Evolutionary conservation across 2,113 vertebrate species (phyloP).

Genomic region (Grantiella picta): DNA sequence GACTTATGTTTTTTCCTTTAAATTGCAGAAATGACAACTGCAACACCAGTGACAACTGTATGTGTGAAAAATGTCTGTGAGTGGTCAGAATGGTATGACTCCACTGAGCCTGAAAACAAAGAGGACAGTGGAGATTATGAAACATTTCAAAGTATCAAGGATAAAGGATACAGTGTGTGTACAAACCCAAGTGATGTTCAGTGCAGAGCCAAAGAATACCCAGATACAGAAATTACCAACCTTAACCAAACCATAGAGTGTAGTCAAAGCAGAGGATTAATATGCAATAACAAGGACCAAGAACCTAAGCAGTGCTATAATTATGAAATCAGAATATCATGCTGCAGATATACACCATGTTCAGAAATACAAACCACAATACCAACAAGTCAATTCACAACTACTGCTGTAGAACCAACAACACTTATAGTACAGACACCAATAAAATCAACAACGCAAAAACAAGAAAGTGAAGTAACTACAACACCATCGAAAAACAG

Average conservation of each 20-base stretch:
- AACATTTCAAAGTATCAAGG: constrained; percentile 47
- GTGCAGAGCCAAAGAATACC: constrained; percentile 41
- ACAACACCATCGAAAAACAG: fast-evolving
- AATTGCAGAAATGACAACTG: neutral
- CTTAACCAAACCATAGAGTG: constrained; percentile 67
- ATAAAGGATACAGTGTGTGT: constrained; percentile 54
- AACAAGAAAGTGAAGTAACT: fast-evolving
- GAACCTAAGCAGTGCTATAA: constrained; percentile 40
- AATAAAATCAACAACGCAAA: neutral
- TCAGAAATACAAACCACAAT: neutral
- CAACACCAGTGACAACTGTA: neutral
- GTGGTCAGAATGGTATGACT: constrained; percentile 72
- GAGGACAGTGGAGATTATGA: constrained; percentile 66
- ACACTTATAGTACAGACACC: neutral
- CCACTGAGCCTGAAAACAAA: neutral
- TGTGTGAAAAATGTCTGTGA: constrained; percentile 55
- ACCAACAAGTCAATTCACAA: neutral
- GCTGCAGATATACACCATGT: constrained; percentile 65
- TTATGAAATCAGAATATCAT: constrained; percentile 67
- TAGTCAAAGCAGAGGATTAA: neutral
- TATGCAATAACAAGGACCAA: constrained; percentile 69
- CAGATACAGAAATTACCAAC: neutral
- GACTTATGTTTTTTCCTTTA: neutral
- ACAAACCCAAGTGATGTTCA: neutral
- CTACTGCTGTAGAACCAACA: neutral